Evolutionary conservation across 2,797 vertebrate genomes (phyloP), one percentile per base, ranked within the genome.

Genomic region (Phalloptychus januarius): DNA sequence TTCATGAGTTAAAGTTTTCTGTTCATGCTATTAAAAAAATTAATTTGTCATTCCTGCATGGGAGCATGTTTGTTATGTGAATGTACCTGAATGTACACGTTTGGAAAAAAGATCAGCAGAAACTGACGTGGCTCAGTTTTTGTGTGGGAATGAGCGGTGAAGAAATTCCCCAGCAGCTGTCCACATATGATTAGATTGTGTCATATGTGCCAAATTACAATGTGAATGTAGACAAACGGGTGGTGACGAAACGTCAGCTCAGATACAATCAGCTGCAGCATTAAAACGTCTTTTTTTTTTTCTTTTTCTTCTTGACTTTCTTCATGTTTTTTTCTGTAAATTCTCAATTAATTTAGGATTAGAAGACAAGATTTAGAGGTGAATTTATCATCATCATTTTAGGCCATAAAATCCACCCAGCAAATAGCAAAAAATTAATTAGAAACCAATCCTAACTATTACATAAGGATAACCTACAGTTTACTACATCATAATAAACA

Each of bases 11-110:
- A 54, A 18, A 58, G 16, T 79, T 78, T 89, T 88, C 65, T 71
- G 75, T 83, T 84, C 69, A 83, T 81, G 76, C 75, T 70, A 78
- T 71, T 86, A 77, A 13, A 42, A 38, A 16, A 70, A 69, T n/a
- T n/a, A n/a, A 25, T 90, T 88, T 82, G 84, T 91, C 85, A 73
- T 89, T 89, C 89, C 73, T 91, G 94, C 94, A 95, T 93, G 92
- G 83, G 78, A 86, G 93, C 93, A 93, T 94, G 95, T 90, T 86
- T 94, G 83, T 88, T 82, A 87, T 91, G 93, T 93, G 91, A 92
- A 90, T 94, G 93, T 91, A 72, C 74, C 36, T 81, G 86, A 87
- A 92, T 92, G 88, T 83, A 85, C 91, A 93, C 87, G 44, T 79
- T 79, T 13, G 48, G 48, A 80, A 74, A 50, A 25, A 33, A 13